phyloP scores from a whole-genome alignment of 37 sponge, comb jelly and placozoan species.

The Geodia barretti region DNA sequence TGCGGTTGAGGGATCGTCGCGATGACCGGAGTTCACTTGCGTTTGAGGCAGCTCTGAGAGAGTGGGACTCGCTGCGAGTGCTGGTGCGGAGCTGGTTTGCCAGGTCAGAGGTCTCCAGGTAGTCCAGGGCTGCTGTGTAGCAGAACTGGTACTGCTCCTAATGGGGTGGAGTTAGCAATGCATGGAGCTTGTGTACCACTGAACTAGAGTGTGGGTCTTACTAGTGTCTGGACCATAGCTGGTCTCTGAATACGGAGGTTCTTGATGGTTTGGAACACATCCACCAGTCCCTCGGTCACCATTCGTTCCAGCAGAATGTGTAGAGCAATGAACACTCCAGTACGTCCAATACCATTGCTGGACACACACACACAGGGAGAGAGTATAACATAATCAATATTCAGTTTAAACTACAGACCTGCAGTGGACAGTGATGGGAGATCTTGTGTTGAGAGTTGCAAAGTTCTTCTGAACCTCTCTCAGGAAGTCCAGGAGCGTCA shows the following conservation, averaged over 20 bases:
- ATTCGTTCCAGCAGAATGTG: slow-evolving; percentile 83
- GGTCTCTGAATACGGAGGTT: slow-evolving; percentile 90
- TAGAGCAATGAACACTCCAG: slow-evolving; percentile 89
- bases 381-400: too few relatives aligned
- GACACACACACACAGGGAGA: too few relatives aligned
- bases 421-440: slow-evolving; percentile 85
- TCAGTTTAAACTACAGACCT: slow-evolving; percentile 72
- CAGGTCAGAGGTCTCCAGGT: slow-evolving; percentile 36
- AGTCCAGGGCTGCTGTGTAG: slow-evolving; percentile 69
- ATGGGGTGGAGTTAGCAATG: background rate
- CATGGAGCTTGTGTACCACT: background rate
- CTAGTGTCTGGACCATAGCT: slow-evolving; percentile 95
- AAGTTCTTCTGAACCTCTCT: slow-evolving; percentile 80
- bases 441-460: slow-evolving; percentile 31
- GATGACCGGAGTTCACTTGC: background rate
- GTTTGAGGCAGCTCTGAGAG: background rate
- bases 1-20: slow-evolving; percentile 10
- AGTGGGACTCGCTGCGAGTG: background rate
- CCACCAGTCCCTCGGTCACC: slow-evolving; percentile 76
- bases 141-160: slow-evolving; percentile 88
- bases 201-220: slow-evolving; percentile 28
- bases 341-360: slow-evolving; percentile 93
- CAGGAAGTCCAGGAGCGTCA: slow-evolving; percentile 82
- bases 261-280: slow-evolving; percentile 95
- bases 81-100: background rate